A percentile compares a stretch with the other conserved stretches of the same genome.
phyloP scores from a whole-genome alignment of 1,140 invertebrate species.

The Sarcophaga peregrina region DNA sequence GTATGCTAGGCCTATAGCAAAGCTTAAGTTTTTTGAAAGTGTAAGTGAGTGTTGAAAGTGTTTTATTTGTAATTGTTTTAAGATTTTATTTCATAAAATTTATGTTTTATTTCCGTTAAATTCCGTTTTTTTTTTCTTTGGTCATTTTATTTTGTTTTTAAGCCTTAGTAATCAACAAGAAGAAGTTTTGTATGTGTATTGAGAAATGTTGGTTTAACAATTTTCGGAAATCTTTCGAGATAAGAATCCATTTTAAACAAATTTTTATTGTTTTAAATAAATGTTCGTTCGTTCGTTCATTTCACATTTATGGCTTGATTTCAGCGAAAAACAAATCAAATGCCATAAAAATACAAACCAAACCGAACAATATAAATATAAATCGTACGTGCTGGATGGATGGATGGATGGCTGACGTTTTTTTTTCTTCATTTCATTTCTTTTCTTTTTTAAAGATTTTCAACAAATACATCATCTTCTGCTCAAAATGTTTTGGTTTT shows the following conservation, averaged over 20 bases:
- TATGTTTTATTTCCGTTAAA: not conserved
- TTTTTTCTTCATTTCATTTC: too few relatives aligned
- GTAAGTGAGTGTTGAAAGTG: too few relatives aligned
- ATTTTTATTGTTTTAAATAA: slow-evolving; percentile 20
- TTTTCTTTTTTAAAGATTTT: not conserved
- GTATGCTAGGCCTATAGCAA: too few relatives aligned
- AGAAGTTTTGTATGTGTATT: not conserved
- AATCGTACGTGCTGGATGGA: slow-evolving; percentile 14
- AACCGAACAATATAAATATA: slow-evolving; percentile 2
- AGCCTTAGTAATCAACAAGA: not conserved
- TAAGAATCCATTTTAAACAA: slow-evolving; percentile 9
- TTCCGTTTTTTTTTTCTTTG: too few relatives aligned
- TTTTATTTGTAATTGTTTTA: not conserved
- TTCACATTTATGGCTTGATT: slow-evolving; percentile 18
- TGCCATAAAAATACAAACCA: slow-evolving; percentile 14
- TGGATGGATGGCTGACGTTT: too few relatives aligned
- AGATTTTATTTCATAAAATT: not conserved
- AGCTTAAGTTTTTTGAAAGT: too few relatives aligned
- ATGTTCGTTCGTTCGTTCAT: not conserved
- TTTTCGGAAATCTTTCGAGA: slow-evolving; percentile 15
- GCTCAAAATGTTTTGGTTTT: not conserved
- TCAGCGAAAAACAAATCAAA: slow-evolving; percentile 27
- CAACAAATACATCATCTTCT: slow-evolving; percentile 17
- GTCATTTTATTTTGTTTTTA: too few relatives aligned
- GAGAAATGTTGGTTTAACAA: not conserved